Base-by-base conservation (phyloP, 2,797 vertebrate species). In the Parotocinclus haroldoi region DNA sequence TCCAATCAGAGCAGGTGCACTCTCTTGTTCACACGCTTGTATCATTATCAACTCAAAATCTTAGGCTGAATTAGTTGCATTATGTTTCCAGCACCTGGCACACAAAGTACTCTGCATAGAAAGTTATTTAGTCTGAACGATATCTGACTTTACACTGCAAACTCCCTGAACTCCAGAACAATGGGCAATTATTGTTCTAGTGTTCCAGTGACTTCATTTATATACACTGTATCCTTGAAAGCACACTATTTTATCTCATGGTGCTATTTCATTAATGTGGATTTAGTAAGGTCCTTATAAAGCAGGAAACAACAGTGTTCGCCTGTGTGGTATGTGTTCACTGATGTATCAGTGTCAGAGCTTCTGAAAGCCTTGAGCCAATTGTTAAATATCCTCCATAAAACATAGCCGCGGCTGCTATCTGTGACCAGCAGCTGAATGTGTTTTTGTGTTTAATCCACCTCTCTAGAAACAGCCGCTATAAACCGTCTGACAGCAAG, bases 401-500 rank as follows among this genome's bases (percentile, higher is more conserved):
- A 27, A 80, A 81, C 73, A 79, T 58, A 74, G 75, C 67, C 60
- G 18, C 39, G 49, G 17, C 76, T 72, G 78, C 82, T 89, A 85
- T 87, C 86, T 84, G 80, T 74, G 79, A 64, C 84, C 81, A 82
- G 81, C 81, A 83, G 85, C 76, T 80, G 77, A 77, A 79, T 57
- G n/a, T 76, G 53, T 66, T 79, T 77, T 66, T 39, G 77, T 69
- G 61, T 50, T 74, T 69, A 78, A 76, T 74, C 79, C 78, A 66
- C 74, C 80, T 77, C 68, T 78, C 75, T 76, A 83, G 83, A 83
- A 81, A 61, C 36, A 38, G 55, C 17, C 73, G 63, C 81, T 77
- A 78, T 86, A 87, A 89, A 86, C 82, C 50, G 58, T 74, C 83
- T 84, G 83, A 84, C 81, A 87, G 75, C 64, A 8, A 72, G 81